Conservation (phyloP, 1,140 invertebrate species). For the Drosophila paulistorum region DNA sequence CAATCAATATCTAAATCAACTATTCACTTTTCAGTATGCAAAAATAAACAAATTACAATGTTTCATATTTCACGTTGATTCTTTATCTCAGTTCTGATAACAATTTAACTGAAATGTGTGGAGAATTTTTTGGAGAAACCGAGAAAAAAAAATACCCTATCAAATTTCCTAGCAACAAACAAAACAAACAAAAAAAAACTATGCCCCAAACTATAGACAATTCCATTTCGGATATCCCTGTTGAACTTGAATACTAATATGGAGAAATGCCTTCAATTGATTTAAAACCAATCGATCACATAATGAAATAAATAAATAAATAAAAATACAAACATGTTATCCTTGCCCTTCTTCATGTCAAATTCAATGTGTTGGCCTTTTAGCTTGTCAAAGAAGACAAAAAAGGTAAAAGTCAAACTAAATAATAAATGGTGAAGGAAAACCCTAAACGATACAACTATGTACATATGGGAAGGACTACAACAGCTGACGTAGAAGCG, state of each 20-base stretch:
- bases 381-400: neutral
- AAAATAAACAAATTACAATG: constrained; percentile 7
- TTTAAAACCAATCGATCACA: constrained; percentile 11
- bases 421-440: constrained; percentile 64
- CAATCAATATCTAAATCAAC: neutral
- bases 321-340: neutral
- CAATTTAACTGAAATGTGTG: neutral
- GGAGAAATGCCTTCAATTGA: constrained; percentile 9
- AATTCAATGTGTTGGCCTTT: constrained; percentile 18
- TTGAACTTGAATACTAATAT: neutral
- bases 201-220: neutral
- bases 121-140: neutral
- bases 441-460: constrained; percentile 13
- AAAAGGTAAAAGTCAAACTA: constrained; percentile 45
- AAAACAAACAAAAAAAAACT: no score
- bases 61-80: neutral
- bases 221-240: no score
- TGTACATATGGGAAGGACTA: constrained; percentile 13
- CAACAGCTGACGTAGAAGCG: constrained; percentile 3
- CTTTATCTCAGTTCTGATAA: neutral
- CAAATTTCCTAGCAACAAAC: neutral
- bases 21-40: neutral
- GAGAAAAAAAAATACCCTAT: neutral
- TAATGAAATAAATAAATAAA: no score
- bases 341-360: constrained; percentile 21